Evolutionary conservation across 2,888 invertebrate species (phyloP), one percentile per base, ranked within the genome.

Genomic region (Hyppa rectilinea): DNA sequence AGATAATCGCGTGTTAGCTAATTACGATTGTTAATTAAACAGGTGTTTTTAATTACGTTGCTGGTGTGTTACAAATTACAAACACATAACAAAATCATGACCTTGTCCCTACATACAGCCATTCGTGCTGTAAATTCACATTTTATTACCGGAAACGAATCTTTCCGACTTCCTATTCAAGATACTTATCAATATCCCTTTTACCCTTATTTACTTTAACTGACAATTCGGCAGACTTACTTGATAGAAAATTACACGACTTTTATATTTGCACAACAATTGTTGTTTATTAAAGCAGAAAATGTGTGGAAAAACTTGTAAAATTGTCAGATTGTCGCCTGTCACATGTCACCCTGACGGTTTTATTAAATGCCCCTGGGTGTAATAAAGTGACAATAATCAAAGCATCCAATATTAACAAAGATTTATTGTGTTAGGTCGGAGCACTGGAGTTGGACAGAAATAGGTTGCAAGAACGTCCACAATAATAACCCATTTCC

Each of bases 1-100:
- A 29, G 55, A 61, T 79, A 47, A 74, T 79, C 63, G 69, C 47
- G 52, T 61, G 64, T 61, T 29, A 61, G 29, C 34, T 71, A 58
- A 67, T 78, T 74, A 71, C 36, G 58, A 65, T 65, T 65, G 74
- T 76, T 74, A 72, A 71, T 82, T 75, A 74, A 80, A 80, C 78
- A 75, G 74, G 66, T 75, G 75, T 78, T 79, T 73, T 58, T 69
- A 49, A 61, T 60, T 61, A 10, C 65, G 40, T 69, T 53, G 26
- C 20, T 20, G 65, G 55, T 65, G 45, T 72, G 78, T 43, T 53
- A 72, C 52, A 61, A 73, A 49, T 58, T 49, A 58, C 73, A 38
- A 58, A 72, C 47, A 73, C 20, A 59, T 17, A 23, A 75, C 71
- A 52, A 58, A 71, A 43, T 12, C 23, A 29, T n/a, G 71, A 47